Evolutionary conservation across 2,888 invertebrate genomes (phyloP).

Genomic region (Thymelicus sylvestris): DNA sequence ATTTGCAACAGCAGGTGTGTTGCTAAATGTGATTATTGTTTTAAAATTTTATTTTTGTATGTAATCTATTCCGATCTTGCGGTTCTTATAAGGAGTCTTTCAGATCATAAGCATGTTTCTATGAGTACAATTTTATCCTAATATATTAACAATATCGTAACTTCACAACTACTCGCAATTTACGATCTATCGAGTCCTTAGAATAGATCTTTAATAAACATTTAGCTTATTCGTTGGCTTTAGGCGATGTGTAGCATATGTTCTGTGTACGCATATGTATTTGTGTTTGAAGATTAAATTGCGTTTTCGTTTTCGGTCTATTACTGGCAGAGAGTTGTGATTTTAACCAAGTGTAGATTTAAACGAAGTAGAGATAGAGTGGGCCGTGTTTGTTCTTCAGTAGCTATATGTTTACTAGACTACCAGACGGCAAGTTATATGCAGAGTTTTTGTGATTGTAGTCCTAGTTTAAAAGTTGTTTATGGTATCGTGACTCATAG

Average conservation of each 20-base stretch:
- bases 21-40: neutral
- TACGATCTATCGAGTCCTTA: conserved; percentile 19
- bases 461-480: conserved; percentile 30
- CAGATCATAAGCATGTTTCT: no score
- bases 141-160: conserved; percentile 1
- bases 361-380: neutral
- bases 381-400: conserved; percentile 2
- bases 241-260: conserved; percentile 1
- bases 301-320: conserved; percentile 13
- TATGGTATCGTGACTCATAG: conserved; percentile 61
- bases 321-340: conserved; percentile 14
- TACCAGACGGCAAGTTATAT: conserved; percentile 8
- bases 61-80: no score
- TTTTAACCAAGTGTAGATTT: conserved; percentile 12
- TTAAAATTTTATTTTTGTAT: neutral
- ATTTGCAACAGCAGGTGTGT: neutral
- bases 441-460: conserved; percentile 22
- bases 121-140: conserved; percentile 3
- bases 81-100: neutral
- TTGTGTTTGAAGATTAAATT: conserved; percentile 12
- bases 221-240: conserved; percentile 22
- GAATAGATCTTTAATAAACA: conserved; percentile 25
- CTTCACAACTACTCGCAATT: conserved; percentile 5
- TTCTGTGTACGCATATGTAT: conserved; percentile 4
- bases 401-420: neutral